Evolutionary conservation across 2,888 invertebrate species (phyloP).

Genomic region (Melangyna quadrimaculata): DNA sequence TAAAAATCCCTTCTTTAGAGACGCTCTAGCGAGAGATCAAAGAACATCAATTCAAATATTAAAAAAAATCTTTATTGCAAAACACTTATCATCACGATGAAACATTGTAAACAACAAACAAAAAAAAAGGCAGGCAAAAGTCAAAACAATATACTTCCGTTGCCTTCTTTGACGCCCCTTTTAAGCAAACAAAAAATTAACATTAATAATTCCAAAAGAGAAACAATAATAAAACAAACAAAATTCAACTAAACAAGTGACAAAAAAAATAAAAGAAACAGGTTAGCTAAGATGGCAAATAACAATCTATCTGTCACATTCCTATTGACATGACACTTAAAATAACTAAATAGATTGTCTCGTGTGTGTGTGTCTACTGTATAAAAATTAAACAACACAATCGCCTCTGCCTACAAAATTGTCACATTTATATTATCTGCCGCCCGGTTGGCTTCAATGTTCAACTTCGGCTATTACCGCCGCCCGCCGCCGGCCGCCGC

Average conservation of each 20-base stretch:
- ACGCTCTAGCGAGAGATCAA: background rate
- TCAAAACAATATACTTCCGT: conserved; percentile 53
- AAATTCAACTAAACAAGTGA: conserved; percentile 2
- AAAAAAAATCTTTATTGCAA: background rate
- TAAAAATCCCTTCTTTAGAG: background rate
- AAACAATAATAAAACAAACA: conserved; percentile 9
- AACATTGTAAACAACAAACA: background rate
- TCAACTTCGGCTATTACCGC: background rate
- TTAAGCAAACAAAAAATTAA: conserved; percentile 59
- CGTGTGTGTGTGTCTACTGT: conserved; percentile 28
- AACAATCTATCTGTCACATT: conserved; percentile 65
- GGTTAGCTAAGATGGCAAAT: conserved; percentile 64
- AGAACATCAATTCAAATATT: background rate
- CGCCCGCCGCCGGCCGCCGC: background rate
- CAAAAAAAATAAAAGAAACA: conserved; percentile 21
- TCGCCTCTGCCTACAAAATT: conserved; percentile 3
- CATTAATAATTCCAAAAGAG: conserved; percentile 36
- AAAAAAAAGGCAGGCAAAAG: background rate
- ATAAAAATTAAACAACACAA: conserved; percentile 18
- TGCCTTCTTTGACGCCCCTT: conserved; percentile 40
- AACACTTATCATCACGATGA: background rate
- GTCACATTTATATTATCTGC: background rate
- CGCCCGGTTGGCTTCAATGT: background rate
- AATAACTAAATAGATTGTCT: conserved; percentile 66
- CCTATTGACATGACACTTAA: conserved; percentile 66